Evolutionary conservation across 2,797 vertebrate species (phyloP), one percentile per base, ranked within the genome.

Genomic region (Takifugu rubripes): DNA sequence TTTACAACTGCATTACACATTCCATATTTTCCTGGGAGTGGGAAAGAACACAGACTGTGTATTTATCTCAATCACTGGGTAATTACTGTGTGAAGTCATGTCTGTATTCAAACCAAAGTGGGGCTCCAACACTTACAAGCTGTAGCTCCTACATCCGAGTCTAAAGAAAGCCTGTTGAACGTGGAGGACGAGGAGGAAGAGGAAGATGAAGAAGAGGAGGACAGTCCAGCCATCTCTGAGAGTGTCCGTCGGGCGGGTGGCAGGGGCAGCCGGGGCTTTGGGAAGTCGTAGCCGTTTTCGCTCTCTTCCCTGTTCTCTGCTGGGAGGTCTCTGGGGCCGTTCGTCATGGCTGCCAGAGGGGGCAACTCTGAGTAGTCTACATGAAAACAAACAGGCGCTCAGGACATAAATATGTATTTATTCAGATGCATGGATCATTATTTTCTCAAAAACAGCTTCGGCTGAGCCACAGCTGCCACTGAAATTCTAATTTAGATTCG

Each of bases 201-300:
- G 4, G 86, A 86, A 0, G 82, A 85, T 11, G 83, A 94, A 40
- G 83, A 94, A 40, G 93, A 87, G 25, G 94, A 90, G 0, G 93
- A 91, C 0, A 80, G 83, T 3, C 91, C 91, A 47, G 90, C 93
- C 73, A 94, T 88, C 56, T 98, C 96, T 0, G 95, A 97, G 25
- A 96, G 91, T 0, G 94, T 95, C 53, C 94, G 93, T 4, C 94
- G 93, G 3, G 94, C 88, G 0, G 65, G 69, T 14, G 91, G 87
- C 10, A 84, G 25, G 0, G 94, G 94, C 6, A 95, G 67, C 0
- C 91, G 88, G 0, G 94, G 86, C 50, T 92, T 96, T 52, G 97
- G 97, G 55, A 93, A 75, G 47, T 98, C 95, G 2, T 96, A 98
- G 16, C 94, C 87, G 3, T 94, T 93, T 0, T 98, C 94, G 16